These are phyloP conservation scores for Amphipyra berbera DNA, from an alignment of 2,888 invertebrate genomes.

Conservation along the genomic window DNA sequence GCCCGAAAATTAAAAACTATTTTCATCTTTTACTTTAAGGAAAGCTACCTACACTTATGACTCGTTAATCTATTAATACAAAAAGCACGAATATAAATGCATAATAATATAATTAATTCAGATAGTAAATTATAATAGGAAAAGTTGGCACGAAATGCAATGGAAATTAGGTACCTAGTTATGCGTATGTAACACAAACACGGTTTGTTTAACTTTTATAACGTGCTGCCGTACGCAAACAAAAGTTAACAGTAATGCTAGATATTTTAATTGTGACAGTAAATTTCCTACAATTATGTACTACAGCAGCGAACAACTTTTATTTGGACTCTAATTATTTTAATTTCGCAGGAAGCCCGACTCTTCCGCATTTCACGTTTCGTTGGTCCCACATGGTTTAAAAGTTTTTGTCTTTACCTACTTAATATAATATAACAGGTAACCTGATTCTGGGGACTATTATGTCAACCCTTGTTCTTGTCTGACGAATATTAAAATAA, in stretches of 20 bases:
- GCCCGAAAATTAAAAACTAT: too few relatives aligned
- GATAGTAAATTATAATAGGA: slow-evolving; percentile 30
- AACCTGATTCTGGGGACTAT: slow-evolving; percentile 17
- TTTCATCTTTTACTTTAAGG: too few relatives aligned
- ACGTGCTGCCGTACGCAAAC: slow-evolving; percentile 38
- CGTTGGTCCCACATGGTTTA: slow-evolving; percentile 58
- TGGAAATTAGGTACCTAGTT: slow-evolving; percentile 43
- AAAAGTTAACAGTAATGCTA: slow-evolving; percentile 51
- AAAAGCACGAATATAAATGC: slow-evolving; percentile 31
- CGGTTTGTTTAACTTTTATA: slow-evolving; percentile 41
- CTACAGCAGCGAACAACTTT: slow-evolving; percentile 43
- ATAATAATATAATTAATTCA: slow-evolving; percentile 39
- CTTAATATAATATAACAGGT: slow-evolving; percentile 20
- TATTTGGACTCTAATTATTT: slow-evolving; percentile 54
- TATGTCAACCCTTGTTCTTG: slow-evolving; percentile 20
- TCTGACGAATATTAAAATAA: slow-evolving; percentile 27
- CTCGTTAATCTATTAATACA: slow-evolving; percentile 13
- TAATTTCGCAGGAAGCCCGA: slow-evolving; percentile 52
- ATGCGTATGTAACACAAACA: slow-evolving; percentile 43
- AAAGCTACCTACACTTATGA: neutral
- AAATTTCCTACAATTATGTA: slow-evolving; percentile 55
- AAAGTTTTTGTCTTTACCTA: slow-evolving; percentile 38
- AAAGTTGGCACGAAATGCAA: slow-evolving; percentile 38
- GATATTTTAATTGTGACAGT: slow-evolving; percentile 58
- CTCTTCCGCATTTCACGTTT: slow-evolving; percentile 51